phyloP scores from a whole-genome alignment of 30 jellyfish, hydroid and myxozoan species.

The Cassiopea andromeda region DNA sequence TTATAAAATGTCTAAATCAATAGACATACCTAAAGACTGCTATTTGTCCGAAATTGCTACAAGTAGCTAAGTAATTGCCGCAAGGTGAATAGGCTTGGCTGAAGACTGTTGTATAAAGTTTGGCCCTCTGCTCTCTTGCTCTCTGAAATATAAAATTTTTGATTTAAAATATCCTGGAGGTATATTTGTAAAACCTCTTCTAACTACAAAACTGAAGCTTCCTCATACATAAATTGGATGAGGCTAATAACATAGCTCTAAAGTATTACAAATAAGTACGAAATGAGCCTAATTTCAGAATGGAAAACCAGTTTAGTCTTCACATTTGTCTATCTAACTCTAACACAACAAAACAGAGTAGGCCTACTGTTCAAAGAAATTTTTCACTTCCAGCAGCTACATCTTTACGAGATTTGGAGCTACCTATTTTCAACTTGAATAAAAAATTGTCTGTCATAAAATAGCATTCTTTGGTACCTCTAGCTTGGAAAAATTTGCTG shows the following conservation, averaged over 20 bases:
- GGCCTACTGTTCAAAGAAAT: too few species aligned
- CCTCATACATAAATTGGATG: too few species aligned
- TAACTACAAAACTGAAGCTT: too few species aligned
- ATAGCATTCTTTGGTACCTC: constrained; percentile 1
- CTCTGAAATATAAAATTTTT: not conserved
- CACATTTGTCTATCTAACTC: too few species aligned
- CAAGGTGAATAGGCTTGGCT: constrained; percentile 88
- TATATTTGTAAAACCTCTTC: too few species aligned
- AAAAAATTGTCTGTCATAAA: not conserved
- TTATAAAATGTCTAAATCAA: not conserved
- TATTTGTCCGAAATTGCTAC: constrained; percentile 79
- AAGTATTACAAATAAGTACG: too few species aligned
- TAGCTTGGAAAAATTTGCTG: constrained; percentile 1
- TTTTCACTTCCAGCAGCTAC: too few species aligned
- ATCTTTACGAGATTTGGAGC: not conserved
- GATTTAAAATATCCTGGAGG: too few species aligned
- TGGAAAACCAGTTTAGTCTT: too few species aligned
- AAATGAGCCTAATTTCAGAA: too few species aligned
- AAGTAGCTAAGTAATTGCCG: constrained; percentile 85
- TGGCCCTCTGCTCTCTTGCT: constrained; percentile 20
- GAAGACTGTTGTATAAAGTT: constrained; percentile 67
- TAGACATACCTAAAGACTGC: constrained; percentile 73
- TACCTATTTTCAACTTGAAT: not conserved
- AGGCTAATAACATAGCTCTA: too few species aligned
- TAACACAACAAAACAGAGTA: too few species aligned